phyloP scores from a whole-genome alignment of 2,113 vertebrate genomes.

The Burhinus bistriatus region DNA sequence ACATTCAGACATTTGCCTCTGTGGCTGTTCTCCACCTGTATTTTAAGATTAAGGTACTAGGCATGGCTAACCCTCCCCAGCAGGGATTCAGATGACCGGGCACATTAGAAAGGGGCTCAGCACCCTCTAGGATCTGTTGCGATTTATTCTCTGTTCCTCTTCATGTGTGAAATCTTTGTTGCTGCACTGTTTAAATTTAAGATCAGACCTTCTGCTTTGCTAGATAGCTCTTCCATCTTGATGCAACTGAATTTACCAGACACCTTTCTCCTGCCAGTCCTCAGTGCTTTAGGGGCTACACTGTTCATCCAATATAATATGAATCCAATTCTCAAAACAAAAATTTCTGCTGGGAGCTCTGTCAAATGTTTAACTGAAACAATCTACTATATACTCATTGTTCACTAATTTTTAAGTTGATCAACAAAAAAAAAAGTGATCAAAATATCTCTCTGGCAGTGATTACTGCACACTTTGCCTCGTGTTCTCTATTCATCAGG shows the following conservation, averaged over 20 bases:
- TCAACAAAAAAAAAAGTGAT: conserved; percentile 8
- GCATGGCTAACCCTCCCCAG: not conserved
- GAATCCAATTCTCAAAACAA: not conserved
- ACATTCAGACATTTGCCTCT: not conserved
- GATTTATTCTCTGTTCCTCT: not conserved
- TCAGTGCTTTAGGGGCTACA: not conserved
- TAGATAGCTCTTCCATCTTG: not conserved
- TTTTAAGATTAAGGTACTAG: not conserved
- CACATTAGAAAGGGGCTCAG: not conserved
- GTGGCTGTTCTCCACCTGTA: not conserved
- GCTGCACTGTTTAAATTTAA: not conserved
- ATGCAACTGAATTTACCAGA: not conserved
- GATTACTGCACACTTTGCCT: conserved; percentile 50
- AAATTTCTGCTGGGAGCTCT: not conserved
- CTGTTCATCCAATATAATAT: not conserved
- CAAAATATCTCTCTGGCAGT: not conserved
- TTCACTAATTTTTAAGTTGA: conserved; percentile 62
- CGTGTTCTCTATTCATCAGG: conserved; percentile 32
- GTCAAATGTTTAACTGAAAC: conserved; percentile 36
- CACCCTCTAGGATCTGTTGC: not conserved
- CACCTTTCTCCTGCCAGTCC: not conserved
- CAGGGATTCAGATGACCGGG: not conserved
- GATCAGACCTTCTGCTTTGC: not conserved
- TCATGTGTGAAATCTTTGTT: not conserved
- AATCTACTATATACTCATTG: not conserved